Conservation (phyloP, 2,888 invertebrate genomes). For the Parapristionchus giblindavisi region DNA sequence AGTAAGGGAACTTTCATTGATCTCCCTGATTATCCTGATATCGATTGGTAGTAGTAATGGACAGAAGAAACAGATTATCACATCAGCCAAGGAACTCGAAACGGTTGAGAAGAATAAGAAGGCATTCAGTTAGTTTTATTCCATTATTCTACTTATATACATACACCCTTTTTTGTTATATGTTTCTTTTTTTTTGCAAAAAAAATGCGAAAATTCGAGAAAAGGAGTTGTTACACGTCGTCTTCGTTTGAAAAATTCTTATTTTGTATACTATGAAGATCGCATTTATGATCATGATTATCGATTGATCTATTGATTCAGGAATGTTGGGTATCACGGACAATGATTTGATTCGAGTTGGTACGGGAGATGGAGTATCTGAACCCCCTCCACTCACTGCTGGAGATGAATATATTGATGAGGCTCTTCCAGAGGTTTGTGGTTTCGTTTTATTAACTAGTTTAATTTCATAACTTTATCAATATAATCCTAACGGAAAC, state of each 20-base stretch:
- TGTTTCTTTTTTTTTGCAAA: no score
- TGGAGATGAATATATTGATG: slow-evolving; percentile 28
- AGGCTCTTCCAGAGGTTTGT: slow-evolving; percentile 12
- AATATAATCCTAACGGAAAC: background rate
- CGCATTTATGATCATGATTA: background rate
- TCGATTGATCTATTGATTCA: background rate
- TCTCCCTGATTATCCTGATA: no score
- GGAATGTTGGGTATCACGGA: slow-evolving; percentile 28
- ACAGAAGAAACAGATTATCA: no score
- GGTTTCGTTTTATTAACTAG: background rate
- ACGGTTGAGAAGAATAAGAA: slow-evolving; percentile 24
- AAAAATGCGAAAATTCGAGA: no score
- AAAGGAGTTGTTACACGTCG: background rate
- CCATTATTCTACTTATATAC: background rate
- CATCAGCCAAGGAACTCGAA: slow-evolving; percentile 5
- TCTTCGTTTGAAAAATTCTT: background rate
- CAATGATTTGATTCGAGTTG: slow-evolving; percentile 16
- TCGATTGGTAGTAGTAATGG: no score
- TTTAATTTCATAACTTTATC: background rate
- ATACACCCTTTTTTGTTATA: background rate
- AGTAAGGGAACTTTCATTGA: no score
- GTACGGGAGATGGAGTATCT: background rate
- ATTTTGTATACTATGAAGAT: background rate
- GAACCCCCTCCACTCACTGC: slow-evolving; percentile 9
- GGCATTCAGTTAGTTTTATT: slow-evolving; percentile 18